Evolutionary conservation across 2,797 vertebrate genomes (phyloP).

Genomic region (Hapalemur alaotrensis): DNA sequence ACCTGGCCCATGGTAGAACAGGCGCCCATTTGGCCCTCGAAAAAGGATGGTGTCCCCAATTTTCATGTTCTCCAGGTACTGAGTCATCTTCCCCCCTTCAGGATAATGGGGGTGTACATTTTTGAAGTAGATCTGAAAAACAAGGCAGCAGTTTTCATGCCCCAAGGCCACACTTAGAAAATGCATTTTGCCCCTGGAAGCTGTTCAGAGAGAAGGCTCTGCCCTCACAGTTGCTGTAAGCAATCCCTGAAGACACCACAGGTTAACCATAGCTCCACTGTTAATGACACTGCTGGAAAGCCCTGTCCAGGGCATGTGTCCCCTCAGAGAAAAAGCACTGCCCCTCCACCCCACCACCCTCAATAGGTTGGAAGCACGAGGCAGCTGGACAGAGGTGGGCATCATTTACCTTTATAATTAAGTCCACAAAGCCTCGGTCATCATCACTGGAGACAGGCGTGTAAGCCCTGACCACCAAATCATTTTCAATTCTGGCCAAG

Average conservation of each 20-base stretch:
- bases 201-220: background rate
- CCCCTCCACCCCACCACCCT: background rate
- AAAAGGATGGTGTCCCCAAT: conserved; percentile 92
- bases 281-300: background rate
- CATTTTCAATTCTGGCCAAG: conserved; percentile 90
- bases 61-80: conserved; percentile 91
- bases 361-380: background rate
- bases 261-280: background rate
- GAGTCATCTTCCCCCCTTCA: conserved; percentile 95
- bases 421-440: conserved; percentile 91
- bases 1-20: conserved; percentile 91
- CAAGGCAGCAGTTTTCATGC: background rate
- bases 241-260: background rate
- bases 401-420: conserved; percentile 92
- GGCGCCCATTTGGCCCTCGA: conserved; percentile 92
- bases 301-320: background rate
- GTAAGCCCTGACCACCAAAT: conserved; percentile 92
- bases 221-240: background rate
- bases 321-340: background rate
- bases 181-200: background rate
- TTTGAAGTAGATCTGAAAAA: conserved; percentile 91
- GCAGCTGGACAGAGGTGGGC: background rate
- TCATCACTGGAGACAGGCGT: conserved; percentile 95
- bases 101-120: conserved; percentile 90
- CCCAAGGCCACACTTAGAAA: background rate